Conservation (phyloP, 2,113 vertebrate genomes). For the Vireo altiloquus region DNA sequence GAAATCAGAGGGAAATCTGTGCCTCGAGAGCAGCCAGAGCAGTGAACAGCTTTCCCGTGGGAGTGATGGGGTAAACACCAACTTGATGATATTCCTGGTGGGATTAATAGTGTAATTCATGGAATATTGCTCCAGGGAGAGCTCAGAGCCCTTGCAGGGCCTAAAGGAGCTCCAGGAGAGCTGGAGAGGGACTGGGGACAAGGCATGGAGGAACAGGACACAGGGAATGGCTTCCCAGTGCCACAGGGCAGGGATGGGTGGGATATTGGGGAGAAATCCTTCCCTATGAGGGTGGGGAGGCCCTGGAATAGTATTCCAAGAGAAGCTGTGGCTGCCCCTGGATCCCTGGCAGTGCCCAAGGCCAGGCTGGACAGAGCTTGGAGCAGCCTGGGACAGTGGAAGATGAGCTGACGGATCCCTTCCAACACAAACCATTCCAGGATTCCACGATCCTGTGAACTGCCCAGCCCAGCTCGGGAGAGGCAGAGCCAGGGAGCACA, state of each 20-base stretch:
- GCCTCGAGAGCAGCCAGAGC: constrained; percentile 30
- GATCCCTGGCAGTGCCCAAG: neutral
- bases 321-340: neutral
- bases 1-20: neutral
- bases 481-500: neutral
- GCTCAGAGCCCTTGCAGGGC: neutral
- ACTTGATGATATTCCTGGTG: neutral
- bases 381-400: neutral
- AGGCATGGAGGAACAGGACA: neutral
- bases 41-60: constrained; percentile 38
- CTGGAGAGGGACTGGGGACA: neutral
- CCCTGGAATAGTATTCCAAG: rapidly evolving
- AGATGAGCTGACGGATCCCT: neutral
- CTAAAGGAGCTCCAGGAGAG: neutral
- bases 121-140: neutral
- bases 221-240: neutral
- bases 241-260: neutral
- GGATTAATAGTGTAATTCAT: neutral
- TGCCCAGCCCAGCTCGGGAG: neutral
- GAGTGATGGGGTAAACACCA: constrained; percentile 45
- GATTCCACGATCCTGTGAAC: neutral
- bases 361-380: neutral
- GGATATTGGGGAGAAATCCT: rapidly evolving
- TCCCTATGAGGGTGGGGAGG: neutral
- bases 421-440: neutral